Conservation (phyloP, 2,113 vertebrate genomes). For the Psophia crepitans region DNA sequence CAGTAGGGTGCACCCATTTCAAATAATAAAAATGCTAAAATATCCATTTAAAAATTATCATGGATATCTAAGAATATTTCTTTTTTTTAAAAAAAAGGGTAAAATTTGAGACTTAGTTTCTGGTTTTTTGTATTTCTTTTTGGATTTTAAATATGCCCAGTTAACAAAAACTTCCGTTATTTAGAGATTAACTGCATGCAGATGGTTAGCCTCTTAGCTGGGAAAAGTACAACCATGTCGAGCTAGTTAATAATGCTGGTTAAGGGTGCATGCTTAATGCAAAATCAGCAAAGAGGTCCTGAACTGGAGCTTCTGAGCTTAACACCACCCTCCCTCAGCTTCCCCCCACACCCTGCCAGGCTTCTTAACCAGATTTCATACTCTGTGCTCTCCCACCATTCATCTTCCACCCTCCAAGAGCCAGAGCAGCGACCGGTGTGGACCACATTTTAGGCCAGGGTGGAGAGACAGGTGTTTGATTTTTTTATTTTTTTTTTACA, state of each 20-base stretch:
- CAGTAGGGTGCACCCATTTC: background rate
- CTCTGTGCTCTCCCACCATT: background rate
- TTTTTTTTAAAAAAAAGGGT: too few species aligned
- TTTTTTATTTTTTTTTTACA: background rate
- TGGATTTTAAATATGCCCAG: background rate
- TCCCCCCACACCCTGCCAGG: accelerated
- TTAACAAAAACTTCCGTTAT: background rate
- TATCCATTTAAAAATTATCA: background rate
- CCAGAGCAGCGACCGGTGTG: accelerated
- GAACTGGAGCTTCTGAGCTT: background rate
- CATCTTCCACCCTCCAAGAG: background rate
- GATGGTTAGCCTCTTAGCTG: background rate
- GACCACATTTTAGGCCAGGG: background rate
- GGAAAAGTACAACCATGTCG: background rate
- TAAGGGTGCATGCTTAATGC: background rate
- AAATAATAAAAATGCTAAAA: background rate
- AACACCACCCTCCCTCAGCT: background rate
- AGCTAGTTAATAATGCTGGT: background rate
- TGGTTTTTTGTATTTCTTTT: background rate
- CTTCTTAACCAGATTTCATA: background rate
- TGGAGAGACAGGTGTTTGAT: background rate
- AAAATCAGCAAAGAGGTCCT: background rate
- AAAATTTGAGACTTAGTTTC: background rate
- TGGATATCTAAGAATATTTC: background rate
- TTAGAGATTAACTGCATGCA: background rate